Percentiles rank a stretch among this genome's conserved stretches.
These are phyloP conservation scores for Anseranas semipalmata DNA, from an alignment of 2,113 vertebrate species.

Conservation along the genomic window DNA sequence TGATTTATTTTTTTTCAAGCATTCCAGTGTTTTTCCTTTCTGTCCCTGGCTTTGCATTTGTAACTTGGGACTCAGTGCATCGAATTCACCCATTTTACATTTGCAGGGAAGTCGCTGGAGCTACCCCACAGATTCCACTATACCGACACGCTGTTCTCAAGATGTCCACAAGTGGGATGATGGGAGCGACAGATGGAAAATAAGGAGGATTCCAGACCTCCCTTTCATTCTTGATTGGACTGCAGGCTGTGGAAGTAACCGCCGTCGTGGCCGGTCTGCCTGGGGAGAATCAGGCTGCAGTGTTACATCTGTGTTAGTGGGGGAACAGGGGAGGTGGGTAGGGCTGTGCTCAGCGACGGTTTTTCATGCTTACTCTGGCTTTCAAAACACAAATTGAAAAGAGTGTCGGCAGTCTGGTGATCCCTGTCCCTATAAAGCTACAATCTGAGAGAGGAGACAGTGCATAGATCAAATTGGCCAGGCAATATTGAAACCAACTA, in stretches of 20 bases:
- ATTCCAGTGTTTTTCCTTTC: not conserved
- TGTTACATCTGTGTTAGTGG: not conserved
- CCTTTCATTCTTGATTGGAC: not conserved
- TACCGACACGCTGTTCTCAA: not conserved
- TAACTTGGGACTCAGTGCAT: not conserved
- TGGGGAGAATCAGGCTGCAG: not conserved
- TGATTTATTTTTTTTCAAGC: not conserved
- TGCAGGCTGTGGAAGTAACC: not conserved
- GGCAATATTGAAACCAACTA: not conserved
- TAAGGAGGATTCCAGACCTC: not conserved
- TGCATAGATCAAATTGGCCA: not conserved
- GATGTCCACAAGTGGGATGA: not conserved
- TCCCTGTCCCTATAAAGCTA: not conserved
- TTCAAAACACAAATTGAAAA: not conserved
- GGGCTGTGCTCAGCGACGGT: not conserved
- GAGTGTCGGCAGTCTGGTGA: not conserved
- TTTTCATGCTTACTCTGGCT: not conserved
- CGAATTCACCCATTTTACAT: not conserved
- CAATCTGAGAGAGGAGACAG: not conserved
- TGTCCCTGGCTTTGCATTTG: not conserved
- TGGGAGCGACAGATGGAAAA: not conserved
- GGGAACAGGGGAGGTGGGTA: not conserved
- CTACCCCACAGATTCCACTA: not conserved
- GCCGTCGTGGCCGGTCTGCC: not conserved
- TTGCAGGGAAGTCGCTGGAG: not conserved